A percentile compares a stretch with the other conserved stretches of the same genome.
phyloP scores from a whole-genome alignment of 2,113 vertebrate genomes.

The Stomatorhinus ivindoensis region DNA sequence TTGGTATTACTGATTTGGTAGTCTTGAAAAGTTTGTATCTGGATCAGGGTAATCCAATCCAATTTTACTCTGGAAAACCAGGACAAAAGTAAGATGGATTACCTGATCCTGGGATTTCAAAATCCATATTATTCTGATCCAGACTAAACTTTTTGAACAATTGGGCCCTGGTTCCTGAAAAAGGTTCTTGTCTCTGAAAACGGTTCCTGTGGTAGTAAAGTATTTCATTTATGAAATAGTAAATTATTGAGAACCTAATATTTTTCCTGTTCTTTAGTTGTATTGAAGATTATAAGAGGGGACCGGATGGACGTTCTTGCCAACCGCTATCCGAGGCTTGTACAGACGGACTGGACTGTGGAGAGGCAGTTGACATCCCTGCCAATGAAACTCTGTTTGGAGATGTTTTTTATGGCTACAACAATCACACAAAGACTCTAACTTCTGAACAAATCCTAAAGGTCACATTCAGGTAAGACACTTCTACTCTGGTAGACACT shows the following conservation, averaged over 20 bases:
- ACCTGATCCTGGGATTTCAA: no score
- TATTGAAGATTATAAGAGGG: constrained; percentile 93
- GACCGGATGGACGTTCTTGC: constrained; percentile 80
- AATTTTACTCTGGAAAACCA: no score
- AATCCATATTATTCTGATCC: no score
- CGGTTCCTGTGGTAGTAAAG: not conserved
- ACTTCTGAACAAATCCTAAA: constrained; percentile 84
- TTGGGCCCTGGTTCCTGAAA: not conserved
- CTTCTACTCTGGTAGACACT: not conserved
- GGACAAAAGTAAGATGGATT: no score
- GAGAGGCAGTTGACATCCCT: constrained; percentile 73
- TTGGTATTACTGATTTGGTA: no score
- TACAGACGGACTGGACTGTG: constrained; percentile 74
- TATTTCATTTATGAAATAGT: not conserved
- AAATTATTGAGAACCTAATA: not conserved
- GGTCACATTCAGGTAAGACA: constrained; percentile 81
- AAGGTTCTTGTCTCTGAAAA: not conserved
- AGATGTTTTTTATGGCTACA: constrained; percentile 93
- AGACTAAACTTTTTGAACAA: not conserved
- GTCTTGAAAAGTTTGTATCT: no score
- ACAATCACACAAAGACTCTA: constrained; percentile 86
- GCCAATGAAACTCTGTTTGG: constrained; percentile 95
- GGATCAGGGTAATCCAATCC: no score
- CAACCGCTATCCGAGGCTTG: constrained; percentile 84
- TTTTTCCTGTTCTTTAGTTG: constrained; percentile 58